Percentiles rank a stretch among this genome's conserved stretches.
Evolutionary conservation across 1,140 invertebrate genomes (phyloP).

Genomic region (Drosophila kanapiae): DNA sequence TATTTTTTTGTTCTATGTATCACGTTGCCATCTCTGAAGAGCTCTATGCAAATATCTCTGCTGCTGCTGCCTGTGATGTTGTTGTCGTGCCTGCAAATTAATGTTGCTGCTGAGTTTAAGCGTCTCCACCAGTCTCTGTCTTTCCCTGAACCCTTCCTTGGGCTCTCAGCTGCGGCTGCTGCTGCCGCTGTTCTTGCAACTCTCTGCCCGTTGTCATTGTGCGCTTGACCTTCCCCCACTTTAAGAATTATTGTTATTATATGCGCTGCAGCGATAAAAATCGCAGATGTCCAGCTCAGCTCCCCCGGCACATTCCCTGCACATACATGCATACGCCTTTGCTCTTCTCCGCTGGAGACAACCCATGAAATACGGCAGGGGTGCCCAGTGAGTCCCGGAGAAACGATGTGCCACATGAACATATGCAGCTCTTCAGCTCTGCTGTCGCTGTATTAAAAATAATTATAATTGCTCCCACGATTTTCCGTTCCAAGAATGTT

Average conservation of each 20-base stretch:
- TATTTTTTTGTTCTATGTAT: too few relatives aligned
- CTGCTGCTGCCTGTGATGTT: constrained; percentile 43
- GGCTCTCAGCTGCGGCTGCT: constrained; percentile 51
- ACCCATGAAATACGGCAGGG: constrained; percentile 75
- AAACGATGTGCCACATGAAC: constrained; percentile 42
- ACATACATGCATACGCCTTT: neutral
- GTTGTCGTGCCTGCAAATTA: constrained; percentile 74
- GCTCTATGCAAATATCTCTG: constrained; percentile 69
- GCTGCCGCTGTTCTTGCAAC: constrained; percentile 72
- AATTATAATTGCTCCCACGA: constrained; percentile 84
- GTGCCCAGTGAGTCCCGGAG: constrained; percentile 56
- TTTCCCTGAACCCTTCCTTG: constrained; percentile 5
- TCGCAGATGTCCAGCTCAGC: constrained; percentile 76
- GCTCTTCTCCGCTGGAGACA: constrained; percentile 62
- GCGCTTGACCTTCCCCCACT: constrained; percentile 83
- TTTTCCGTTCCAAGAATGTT: constrained; percentile 78
- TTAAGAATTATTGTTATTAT: constrained; percentile 85
- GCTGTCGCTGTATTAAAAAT: constrained; percentile 75
- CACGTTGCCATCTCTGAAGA: constrained; percentile 14
- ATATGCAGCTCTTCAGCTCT: constrained; percentile 49
- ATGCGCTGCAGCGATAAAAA: constrained; percentile 83
- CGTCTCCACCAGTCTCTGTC: constrained; percentile 54
- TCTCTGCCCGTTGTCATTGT: constrained; percentile 74
- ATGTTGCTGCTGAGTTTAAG: constrained; percentile 83
- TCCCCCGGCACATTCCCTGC: neutral